Evolutionary conservation across 2,888 invertebrate genomes (phyloP), one percentile per base, ranked within the genome.

Genomic region (Melolontha melolontha): DNA sequence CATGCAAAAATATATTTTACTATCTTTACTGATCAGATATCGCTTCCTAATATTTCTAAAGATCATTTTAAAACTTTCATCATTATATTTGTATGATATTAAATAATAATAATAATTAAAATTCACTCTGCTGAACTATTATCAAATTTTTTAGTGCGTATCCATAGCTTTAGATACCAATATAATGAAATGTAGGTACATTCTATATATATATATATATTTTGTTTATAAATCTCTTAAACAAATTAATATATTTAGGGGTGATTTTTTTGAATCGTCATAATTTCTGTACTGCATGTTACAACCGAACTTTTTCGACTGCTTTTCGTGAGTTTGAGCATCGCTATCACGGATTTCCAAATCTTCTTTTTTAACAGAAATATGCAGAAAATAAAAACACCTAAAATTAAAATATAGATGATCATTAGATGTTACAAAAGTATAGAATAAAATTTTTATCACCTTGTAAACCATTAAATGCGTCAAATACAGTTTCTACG

Each of bases 321-420:
- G 14, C 59, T 41, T 16, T 40, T 2, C 16, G 16, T 39, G 34
- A 47, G 16, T 5, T 39, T 29, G 11, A 62, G 29, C 8, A 47
- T 89, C 86, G 51, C 12, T 27, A 34, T 67, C 12, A 67, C 27
- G 5, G 51, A 50, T 44, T 85, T 81, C 77, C 88, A 89, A 0
- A 92, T 87, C 74, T 90, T 89, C 17, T 85, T 87, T 78, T 93
- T 93, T 74, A 91, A 85, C 8, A 92, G 89, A 70, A 92, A 89
- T 62, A 93, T 90, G 52, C 89, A 82, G 79, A 93, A 92, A 67
- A 93, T 91, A 74, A 90, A 86, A 17, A 92, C 59, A 42, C 80
- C 79, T 79, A 54, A 64, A 75, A 78, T 70, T 67, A 59, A 27
- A 44, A 54, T 54, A 16, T 51, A 39, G 1, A 47, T 14, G 16